Evolutionary conservation across 2,113 vertebrate genomes (phyloP).

Genomic region (Heteronetta atricapilla): DNA sequence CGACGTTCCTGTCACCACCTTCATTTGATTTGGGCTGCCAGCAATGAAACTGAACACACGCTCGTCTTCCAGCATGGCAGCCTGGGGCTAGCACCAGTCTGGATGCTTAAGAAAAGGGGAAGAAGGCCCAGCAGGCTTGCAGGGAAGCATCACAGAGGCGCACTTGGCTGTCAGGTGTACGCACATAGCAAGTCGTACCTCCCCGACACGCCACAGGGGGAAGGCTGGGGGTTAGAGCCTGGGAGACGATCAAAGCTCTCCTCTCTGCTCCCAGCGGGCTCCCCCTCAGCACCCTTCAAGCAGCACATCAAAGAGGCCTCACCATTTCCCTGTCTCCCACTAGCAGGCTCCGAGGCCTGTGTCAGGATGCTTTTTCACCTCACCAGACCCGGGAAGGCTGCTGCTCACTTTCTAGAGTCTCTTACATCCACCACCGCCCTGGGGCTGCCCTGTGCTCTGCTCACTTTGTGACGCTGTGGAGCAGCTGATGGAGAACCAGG

Average conservation of each 20-base stretch:
- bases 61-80: background rate
- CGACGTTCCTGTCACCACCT: background rate
- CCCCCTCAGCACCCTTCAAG: background rate
- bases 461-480: background rate
- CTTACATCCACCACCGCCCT: background rate
- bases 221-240: background rate
- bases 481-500: background rate
- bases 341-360: background rate
- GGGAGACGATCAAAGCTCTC: background rate
- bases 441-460: background rate
- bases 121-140: background rate
- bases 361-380: background rate
- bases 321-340: background rate
- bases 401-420: background rate
- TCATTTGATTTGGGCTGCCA: background rate
- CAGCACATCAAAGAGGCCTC: background rate
- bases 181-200: accelerated
- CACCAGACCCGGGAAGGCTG: background rate
- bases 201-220: background rate
- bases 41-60: background rate
- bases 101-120: background rate
- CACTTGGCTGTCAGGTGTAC: background rate
- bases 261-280: background rate
- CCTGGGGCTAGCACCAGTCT: background rate
- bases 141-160: background rate